Evolutionary conservation across 2,888 invertebrate species (phyloP), one percentile per base, ranked within the genome.

Genomic region (Agrilus biguttatus): DNA sequence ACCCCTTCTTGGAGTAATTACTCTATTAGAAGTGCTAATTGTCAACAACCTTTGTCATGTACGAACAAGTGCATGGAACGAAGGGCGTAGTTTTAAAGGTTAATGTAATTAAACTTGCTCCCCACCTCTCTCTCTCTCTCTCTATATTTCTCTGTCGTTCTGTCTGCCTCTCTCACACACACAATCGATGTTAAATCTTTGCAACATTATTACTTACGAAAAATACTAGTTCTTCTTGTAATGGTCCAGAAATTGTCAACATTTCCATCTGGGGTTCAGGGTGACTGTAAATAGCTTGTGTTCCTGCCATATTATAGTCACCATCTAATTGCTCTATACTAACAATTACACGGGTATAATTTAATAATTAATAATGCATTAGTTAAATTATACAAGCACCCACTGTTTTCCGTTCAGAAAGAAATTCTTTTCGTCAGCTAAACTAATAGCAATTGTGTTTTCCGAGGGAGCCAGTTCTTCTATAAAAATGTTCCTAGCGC

Each of bases 371-470:
- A 41, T 17, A 17, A 17, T 17, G 17, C 17, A 17, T 17, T 17
- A 17, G 4, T 17, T 17, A 4, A 17, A 17, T 2, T 36, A 42
- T 40, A 33, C n/a, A n/a, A n/a, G 33, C 64, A 59, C 68, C 62
- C 61, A 78, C 78, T 73, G 73, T 55, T 76, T 67, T 33, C 75
- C 77, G 59, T 80, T 80, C 35, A 80, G 65, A 56, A 69, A 75
- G 57, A 72, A 78, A 34, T 66, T 61, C 43, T 69, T 66, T 42
- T 66, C 64, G 5, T 64, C 62, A 54, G 69, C 60, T 46, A 70
- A 69, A 21, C 56, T 51, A 37, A 80, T 66, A 1, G 78, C 78
- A 45, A 79, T 68, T 36, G 70, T 73, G 58, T 79, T 80, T 35
- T 61, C 61, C 1, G 72, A 69, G 5, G 70, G 68, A 3, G 57